Percentiles rank a stretch among this genome's conserved stretches.
Evolutionary conservation across 2,888 invertebrate genomes (phyloP).

Genomic region (Nesidiocoris tenuis): DNA sequence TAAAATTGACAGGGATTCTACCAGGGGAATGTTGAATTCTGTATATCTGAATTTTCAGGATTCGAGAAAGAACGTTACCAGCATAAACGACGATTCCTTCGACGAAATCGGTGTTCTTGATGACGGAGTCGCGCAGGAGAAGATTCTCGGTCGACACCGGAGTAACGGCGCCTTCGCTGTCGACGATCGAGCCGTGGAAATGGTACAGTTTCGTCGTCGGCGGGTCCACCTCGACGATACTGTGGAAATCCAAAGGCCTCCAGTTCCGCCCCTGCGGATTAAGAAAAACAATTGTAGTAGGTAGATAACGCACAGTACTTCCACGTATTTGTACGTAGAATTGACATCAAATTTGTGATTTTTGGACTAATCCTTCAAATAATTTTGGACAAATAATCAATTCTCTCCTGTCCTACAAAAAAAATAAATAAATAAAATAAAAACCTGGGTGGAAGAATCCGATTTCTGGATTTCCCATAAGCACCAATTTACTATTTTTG

Average conservation of each 20-base stretch:
- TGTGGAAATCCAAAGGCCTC: constrained; percentile 76
- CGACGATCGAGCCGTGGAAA: constrained; percentile 85
- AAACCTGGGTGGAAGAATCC: no score
- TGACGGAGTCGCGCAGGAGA: constrained; percentile 85
- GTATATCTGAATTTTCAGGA: no score
- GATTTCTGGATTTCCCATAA: no score
- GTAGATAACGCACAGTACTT: no score
- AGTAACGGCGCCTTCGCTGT: constrained; percentile 74
- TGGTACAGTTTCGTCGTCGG: constrained; percentile 95
- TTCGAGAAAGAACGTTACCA: constrained; percentile 56
- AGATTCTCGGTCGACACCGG: constrained; percentile 87
- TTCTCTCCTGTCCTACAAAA: no score
- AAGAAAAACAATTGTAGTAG: no score
- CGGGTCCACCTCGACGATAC: constrained; percentile 85
- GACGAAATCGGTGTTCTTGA: constrained; percentile 94
- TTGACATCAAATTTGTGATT: no score
- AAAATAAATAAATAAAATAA: no score
- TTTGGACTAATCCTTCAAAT: no score
- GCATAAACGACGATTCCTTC: constrained; percentile 97
- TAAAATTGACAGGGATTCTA: not conserved
- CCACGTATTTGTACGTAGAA: no score
- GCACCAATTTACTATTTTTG: not conserved
- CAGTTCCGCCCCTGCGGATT: constrained; percentile 66
- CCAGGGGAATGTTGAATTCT: no score
- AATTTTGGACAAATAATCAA: no score